Evolutionary conservation across 2,113 vertebrate genomes (phyloP), one percentile per base, ranked within the genome.

Genomic region (Hippoglossus stenolepis): DNA sequence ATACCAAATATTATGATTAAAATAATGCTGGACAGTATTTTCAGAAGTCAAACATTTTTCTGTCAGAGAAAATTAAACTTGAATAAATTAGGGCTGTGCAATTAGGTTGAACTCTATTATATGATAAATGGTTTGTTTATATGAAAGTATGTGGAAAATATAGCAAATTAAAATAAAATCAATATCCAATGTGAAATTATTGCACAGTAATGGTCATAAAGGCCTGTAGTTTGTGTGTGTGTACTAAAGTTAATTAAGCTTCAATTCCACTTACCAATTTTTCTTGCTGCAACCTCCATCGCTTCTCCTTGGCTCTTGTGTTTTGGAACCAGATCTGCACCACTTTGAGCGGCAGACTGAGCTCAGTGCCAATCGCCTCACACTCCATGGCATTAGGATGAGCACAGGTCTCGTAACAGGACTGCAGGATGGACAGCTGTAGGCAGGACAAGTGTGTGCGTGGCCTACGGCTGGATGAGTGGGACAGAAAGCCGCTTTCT

Each of bases 291-390:
- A 96, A 92, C 71, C 94, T 94, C 93, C 96, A 97, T 86, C 96
- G 96, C 84, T 97, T 98, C 83, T 98, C 96, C 90, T 97, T 97
- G 67, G 96, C 97, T 63, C 96, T 93, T 9, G 97, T 97, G 58
- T 98, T 97, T 84, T 97, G 96, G 88, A 98, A 98, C 97, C 97
- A 98, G 79, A 97, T 97, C 84, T 97, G 96, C 73, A 98, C 95
- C 82, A 98, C 96, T 84, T 96, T 96, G 40, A 96, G 95, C 2
- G 96, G 96, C 75, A 98, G 88, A 58, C 95, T 95, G 2, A 98
- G 95, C 87, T 96, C 96, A 0, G 94, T 93, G 1, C 96, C 96
- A 11, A 98, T 91, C 6, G 95, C 94, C 73, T 97, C 96, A 0
- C 96, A 97, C 88, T 98, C 97, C 79, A 96, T 94, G 81, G 96